phyloP scores from a whole-genome alignment of 2,888 invertebrate genomes.

The Parnassius smintheus region DNA sequence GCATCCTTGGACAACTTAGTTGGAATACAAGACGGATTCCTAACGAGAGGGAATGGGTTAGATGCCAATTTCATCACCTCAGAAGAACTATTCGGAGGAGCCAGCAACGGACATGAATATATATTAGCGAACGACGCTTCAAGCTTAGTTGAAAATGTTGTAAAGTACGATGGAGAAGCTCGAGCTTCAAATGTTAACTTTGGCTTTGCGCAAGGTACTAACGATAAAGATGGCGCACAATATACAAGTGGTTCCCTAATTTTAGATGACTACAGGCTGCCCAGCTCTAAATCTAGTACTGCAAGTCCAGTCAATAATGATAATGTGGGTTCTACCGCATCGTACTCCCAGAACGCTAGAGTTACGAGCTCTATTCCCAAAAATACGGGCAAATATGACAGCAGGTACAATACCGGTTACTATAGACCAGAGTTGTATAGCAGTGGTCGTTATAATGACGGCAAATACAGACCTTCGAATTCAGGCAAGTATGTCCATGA shows the following conservation, averaged over 20 bases:
- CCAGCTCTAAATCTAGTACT: conserved; percentile 18
- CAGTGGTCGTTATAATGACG: conserved; percentile 37
- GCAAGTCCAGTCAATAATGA: conserved; percentile 9
- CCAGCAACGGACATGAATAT: conserved; percentile 33
- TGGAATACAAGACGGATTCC: conserved; percentile 67
- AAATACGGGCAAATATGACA: conserved; percentile 26
- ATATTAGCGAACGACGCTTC: conserved; percentile 39
- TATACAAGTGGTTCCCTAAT: conserved; percentile 70
- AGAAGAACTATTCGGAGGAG: conserved; percentile 55
- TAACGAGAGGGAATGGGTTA: conserved; percentile 54
- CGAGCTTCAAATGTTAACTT: conserved; percentile 36
- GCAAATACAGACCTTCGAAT: conserved; percentile 45
- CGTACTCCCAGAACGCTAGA: conserved; percentile 19
- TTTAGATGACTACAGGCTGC: conserved; percentile 64
- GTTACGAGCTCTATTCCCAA: conserved; percentile 21
- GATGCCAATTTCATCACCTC: conserved; percentile 67
- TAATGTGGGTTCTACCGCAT: conserved; percentile 10
- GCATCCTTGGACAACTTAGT: conserved; percentile 69
- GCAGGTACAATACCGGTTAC: conserved; percentile 30
- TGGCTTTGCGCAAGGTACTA: conserved; percentile 61
- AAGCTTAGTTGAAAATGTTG: conserved; percentile 29
- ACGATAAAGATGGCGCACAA: conserved; percentile 47
- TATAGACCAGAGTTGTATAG: conserved; percentile 42
- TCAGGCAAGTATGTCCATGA: conserved; percentile 75
- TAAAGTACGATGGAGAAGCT: conserved; percentile 40